Evolutionary conservation across 1,140 invertebrate species (phyloP).

Genomic region (Drosophila tristis): DNA sequence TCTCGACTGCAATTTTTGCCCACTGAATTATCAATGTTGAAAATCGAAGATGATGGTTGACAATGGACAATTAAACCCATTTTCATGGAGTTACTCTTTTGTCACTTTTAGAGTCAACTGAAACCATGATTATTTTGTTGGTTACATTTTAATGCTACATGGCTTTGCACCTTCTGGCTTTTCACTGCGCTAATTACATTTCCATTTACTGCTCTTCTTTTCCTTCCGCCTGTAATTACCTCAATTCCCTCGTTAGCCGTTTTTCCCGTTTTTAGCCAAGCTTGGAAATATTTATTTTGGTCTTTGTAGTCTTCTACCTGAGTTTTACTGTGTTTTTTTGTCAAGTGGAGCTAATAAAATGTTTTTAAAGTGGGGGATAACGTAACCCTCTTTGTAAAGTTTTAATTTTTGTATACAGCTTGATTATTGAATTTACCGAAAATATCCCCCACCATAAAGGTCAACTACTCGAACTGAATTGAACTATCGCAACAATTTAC

Average conservation of each 20-base stretch:
- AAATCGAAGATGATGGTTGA: slow-evolving; percentile 19
- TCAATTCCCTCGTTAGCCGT: slow-evolving; percentile 22
- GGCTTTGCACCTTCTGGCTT: neutral
- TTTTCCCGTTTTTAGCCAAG: neutral
- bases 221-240: slow-evolving; percentile 33
- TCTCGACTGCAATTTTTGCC: slow-evolving; percentile 53
- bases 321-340: too few species aligned
- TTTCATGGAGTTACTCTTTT: neutral
- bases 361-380: too few species aligned
- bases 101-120: neutral
- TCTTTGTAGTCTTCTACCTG: too few species aligned
- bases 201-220: slow-evolving; percentile 1
- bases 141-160: slow-evolving; percentile 17
- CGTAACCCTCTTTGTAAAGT: neutral
- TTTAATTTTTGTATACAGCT: neutral
- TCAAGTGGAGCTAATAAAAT: too few species aligned
- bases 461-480: too few species aligned
- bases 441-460: neutral
- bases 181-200: slow-evolving; percentile 25
- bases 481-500: too few species aligned
- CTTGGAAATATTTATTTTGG: too few species aligned
- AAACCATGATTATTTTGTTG: neutral
- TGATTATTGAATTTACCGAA: neutral
- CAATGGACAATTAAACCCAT: slow-evolving; percentile 1
- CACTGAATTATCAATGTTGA: slow-evolving; percentile 58